Evolutionary conservation across 2,888 invertebrate species (phyloP).

Genomic region (Caenorhabditis drosophilae): DNA sequence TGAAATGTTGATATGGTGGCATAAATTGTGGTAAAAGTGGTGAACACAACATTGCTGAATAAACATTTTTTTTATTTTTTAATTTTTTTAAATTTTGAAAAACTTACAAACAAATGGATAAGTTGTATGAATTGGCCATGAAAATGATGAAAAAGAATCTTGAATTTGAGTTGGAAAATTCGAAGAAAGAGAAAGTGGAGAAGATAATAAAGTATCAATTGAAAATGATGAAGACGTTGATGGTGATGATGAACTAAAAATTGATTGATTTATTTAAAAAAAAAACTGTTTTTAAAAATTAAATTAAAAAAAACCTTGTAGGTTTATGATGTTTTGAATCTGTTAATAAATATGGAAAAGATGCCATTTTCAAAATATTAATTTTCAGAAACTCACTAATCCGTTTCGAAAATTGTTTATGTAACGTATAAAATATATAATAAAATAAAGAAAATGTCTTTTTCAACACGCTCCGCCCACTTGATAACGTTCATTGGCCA

Average conservation of each 20-base stretch:
- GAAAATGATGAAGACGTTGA: conserved; percentile 34
- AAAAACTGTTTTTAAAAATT: background rate
- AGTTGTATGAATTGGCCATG: conserved; percentile 26
- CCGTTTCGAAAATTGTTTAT: too few relatives aligned
- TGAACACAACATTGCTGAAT: conserved; percentile 30
- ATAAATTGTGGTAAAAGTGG: conserved; percentile 40
- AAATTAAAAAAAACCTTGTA: background rate
- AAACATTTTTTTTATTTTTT: background rate
- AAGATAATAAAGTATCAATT: conserved; percentile 27
- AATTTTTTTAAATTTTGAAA: background rate
- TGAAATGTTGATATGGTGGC: conserved; percentile 49
- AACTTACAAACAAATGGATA: conserved; percentile 37
- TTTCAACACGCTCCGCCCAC: background rate
- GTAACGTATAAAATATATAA: too few relatives aligned
- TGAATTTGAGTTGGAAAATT: background rate
- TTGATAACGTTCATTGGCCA: background rate
- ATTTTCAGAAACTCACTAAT: background rate
- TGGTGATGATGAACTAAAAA: conserved; percentile 13
- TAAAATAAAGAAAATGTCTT: background rate
- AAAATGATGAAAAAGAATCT: background rate
- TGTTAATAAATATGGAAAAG: background rate
- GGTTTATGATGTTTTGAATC: background rate
- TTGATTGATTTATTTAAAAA: background rate
- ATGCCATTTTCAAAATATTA: background rate
- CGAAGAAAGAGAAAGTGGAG: background rate